Evolutionary conservation across 2,888 invertebrate species (phyloP), one percentile per base, ranked within the genome.

Genomic region (Spicauda simplicius): DNA sequence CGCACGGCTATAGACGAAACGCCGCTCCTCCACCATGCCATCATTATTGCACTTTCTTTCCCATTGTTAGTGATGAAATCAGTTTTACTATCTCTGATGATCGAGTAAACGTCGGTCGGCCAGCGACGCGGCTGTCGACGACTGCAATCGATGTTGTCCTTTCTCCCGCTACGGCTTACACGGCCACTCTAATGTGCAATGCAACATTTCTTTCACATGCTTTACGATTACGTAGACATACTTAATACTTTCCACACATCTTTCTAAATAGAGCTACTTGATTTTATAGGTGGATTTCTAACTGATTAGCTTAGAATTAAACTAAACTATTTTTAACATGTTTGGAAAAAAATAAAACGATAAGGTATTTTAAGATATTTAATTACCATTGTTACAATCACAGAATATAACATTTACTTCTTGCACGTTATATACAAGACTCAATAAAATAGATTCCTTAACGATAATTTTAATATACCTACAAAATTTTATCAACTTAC

Each of bases 1-100:
- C 45, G 20, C 20, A 41, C 20, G 45, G 18, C 30, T 33, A 78
- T 76, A 77, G 70, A 73, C 76, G 75, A 80, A 73, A 76, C 79
- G 81, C 86, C 33, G 33, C 33, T 84, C 85, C 86, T 85, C 81
- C 75, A 86, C 84, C 78, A 93, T 87, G 84, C 90, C 90, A 84
- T 90, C 16, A 84, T 92, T 94, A 87, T 83, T 87, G 86, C 88
- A 91, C 86, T 90, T 95, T 83, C 90, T 86, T 84, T 93, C 88
- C 86, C 85, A 89, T 89, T 91, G 86, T 90, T 88, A 84, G 6
- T 86, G 87, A 85, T 89, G 85, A 83, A 90, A 86, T 85, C 86
- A 87, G 84, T 87, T 83, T 88, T 88, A 90, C 88, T 89, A 88
- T 90, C 88, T 84, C 88, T 83, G 80, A 86, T 88, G 81, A 90